Conservation (phyloP, 2,113 vertebrate genomes). For the Meleagris gallopavo region DNA sequence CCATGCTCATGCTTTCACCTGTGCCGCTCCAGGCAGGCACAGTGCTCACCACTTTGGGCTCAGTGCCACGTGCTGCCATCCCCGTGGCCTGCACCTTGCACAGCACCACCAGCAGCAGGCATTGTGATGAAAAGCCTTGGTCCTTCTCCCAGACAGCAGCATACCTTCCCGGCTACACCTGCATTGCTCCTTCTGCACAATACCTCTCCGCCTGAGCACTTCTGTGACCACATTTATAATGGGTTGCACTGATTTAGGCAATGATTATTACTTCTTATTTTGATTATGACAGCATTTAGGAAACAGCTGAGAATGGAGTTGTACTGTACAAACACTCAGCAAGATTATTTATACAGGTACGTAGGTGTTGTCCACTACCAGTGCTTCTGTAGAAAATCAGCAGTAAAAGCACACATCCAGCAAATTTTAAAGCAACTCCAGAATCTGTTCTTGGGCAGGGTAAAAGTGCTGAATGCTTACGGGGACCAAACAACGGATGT, state of each 20-base stretch:
- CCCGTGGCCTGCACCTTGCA: not conserved
- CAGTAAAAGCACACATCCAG: not conserved
- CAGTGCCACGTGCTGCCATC: not conserved
- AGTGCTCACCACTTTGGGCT: not conserved
- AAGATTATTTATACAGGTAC: not conserved
- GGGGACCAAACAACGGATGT: too few species aligned
- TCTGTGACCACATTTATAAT: not conserved
- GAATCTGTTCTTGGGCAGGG: not conserved
- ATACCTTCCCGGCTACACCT: not conserved
- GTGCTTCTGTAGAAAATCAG: not conserved
- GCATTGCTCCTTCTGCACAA: not conserved
- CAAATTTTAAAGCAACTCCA: not conserved
- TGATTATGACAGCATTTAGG: not conserved
- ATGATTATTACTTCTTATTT: not conserved
- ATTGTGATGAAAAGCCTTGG: not conserved
- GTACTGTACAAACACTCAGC: not conserved
- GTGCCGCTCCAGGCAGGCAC: fast-evolving
- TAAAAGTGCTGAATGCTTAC: not conserved
- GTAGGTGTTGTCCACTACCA: not conserved
- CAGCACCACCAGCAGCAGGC: not conserved
- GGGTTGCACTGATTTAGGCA: not conserved
- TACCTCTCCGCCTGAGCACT: not conserved
- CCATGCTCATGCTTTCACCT: not conserved
- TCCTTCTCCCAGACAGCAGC: not conserved
- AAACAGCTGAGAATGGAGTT: not conserved